A percentile compares a stretch with the other conserved stretches of the same genome.
phyloP scores from a whole-genome alignment of 1,140 invertebrate genomes.

The Eumaeus atala region DNA sequence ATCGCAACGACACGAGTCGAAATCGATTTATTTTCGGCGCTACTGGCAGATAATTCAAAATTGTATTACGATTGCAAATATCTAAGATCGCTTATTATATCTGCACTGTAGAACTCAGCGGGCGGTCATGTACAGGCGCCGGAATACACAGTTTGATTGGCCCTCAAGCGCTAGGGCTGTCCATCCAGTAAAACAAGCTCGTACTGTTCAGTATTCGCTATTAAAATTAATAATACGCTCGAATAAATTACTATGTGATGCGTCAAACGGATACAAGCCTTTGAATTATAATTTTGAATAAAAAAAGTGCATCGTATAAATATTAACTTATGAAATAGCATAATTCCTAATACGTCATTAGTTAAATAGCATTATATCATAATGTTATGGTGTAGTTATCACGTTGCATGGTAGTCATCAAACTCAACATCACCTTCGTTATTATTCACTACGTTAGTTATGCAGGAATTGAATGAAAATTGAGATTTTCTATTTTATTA shows the following conservation, averaged over 20 bases:
- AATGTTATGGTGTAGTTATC: not conserved
- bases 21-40: slow-evolving; percentile 13
- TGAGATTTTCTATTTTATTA: no score
- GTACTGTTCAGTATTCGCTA: slow-evolving; percentile 29
- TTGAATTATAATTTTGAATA: not conserved
- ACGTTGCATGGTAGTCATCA: no score
- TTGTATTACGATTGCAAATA: slow-evolving; percentile 14
- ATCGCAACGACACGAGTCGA: not conserved
- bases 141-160: slow-evolving; percentile 56
- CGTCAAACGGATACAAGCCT: slow-evolving; percentile 30
- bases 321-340: slow-evolving; percentile 10
- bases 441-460: no score
- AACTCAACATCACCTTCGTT: no score
- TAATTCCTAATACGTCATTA: slow-evolving; percentile 16
- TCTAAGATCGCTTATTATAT: slow-evolving; percentile 27
- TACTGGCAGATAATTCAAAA: not conserved
- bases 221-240: slow-evolving; percentile 53
- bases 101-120: slow-evolving; percentile 49
- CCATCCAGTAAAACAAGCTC: slow-evolving; percentile 52
- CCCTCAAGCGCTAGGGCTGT: slow-evolving; percentile 55
- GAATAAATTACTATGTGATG: slow-evolving; percentile 38
- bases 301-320: not conserved
- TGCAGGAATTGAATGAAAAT: no score
- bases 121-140: slow-evolving; percentile 60
- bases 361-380: slow-evolving; percentile 10